Conservation (phyloP, 2,113 vertebrate genomes). For the Vidua macroura region DNA sequence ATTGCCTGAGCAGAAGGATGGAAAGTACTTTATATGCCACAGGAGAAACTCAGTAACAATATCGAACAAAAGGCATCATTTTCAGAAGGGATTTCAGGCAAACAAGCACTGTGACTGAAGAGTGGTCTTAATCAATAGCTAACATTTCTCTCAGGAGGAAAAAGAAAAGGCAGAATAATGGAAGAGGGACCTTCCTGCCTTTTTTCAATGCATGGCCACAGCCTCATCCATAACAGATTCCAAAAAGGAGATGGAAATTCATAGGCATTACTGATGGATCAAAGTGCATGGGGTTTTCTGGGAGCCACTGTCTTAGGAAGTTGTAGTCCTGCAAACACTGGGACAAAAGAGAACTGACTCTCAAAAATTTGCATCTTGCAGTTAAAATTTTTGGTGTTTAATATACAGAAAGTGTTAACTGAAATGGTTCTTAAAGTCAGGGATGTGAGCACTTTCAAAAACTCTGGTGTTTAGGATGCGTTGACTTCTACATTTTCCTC, state of each 20-base stretch:
- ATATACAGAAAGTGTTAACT: neutral
- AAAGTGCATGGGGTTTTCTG: neutral
- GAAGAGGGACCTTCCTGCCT: neutral
- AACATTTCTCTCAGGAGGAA: neutral
- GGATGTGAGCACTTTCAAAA: neutral
- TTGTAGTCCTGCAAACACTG: neutral
- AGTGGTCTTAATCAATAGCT: fast-evolving
- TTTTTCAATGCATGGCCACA: neutral
- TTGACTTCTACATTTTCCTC: neutral
- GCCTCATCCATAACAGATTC: neutral
- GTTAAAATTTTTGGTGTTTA: neutral
- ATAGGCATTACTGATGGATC: neutral
- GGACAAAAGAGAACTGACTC: neutral
- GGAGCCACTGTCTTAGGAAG: neutral
- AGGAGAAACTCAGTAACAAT: neutral
- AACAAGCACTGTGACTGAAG: neutral
- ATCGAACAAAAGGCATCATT: neutral
- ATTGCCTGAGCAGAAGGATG: neutral
- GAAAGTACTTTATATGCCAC: neutral
- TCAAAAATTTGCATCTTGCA: neutral
- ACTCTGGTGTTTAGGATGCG: neutral
- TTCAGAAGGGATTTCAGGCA: neutral
- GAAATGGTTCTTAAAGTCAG: neutral
- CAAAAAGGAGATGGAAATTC: neutral
- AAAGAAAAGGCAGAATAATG: neutral